Percentiles rank a stretch among this genome's conserved stretches.
phyloP scores from a whole-genome alignment of 2,113 vertebrate genomes.

The Caloenas nicobarica region DNA sequence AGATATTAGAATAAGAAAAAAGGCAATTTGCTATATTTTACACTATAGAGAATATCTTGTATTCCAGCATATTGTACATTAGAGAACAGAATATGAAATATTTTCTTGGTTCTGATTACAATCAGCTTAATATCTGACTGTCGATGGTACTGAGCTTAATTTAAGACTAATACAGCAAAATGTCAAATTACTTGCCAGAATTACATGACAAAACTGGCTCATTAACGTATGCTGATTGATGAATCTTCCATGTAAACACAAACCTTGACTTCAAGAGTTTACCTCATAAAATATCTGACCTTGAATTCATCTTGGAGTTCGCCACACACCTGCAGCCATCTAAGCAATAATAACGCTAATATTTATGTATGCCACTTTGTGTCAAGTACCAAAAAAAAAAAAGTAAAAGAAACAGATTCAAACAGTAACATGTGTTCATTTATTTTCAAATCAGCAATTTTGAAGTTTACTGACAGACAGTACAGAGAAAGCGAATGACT shows the following conservation, averaged over 20 bases:
- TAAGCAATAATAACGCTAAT: conserved; percentile 34
- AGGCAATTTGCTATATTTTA: not conserved
- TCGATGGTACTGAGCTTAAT: not conserved
- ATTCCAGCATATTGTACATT: not conserved
- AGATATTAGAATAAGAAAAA: not conserved
- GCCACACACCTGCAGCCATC: conserved; percentile 58
- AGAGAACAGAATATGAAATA: conserved; percentile 22
- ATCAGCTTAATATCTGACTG: conserved; percentile 39
- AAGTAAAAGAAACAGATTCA: conserved; percentile 31
- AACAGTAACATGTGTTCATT: conserved; percentile 47
- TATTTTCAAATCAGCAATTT: conserved; percentile 66
- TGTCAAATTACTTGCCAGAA: conserved; percentile 53
- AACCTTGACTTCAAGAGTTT: conserved; percentile 42
- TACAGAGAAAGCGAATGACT: conserved; percentile 41
- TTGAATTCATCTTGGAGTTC: conserved; percentile 51
- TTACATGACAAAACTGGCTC: conserved; percentile 20
- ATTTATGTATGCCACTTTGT: conserved; percentile 33
- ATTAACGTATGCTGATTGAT: conserved; percentile 41
- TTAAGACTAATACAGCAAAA: conserved; percentile 47
- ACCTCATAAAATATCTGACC: conserved; percentile 56
- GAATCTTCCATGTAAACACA: conserved; percentile 44
- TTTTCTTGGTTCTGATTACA: conserved; percentile 36
- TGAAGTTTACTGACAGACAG: conserved; percentile 53
- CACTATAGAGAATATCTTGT: not conserved
- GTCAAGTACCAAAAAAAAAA: not conserved